A percentile compares a stretch with the other conserved stretches of the same genome.
Evolutionary conservation across 2,888 invertebrate species (phyloP).

Genomic region (Pristionchus japonicus): DNA sequence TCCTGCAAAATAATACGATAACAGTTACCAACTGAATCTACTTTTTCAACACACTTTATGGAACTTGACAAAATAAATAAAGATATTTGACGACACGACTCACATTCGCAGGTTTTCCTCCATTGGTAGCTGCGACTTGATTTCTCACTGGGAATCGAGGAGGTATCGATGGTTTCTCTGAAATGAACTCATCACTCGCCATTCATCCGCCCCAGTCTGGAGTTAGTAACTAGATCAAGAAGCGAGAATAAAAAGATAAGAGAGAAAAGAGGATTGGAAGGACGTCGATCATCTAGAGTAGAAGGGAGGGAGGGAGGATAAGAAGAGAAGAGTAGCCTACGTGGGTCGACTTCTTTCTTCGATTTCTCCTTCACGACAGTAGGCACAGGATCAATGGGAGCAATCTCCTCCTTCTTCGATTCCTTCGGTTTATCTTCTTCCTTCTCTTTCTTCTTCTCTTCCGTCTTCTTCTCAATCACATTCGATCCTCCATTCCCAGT

Average conservation of each 20-base stretch:
- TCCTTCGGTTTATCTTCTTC: slow-evolving; percentile 21
- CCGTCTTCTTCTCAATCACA: not conserved
- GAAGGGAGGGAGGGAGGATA: too few relatives aligned
- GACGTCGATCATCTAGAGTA: not conserved
- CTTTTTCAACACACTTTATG: not conserved
- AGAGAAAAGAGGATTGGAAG: not conserved
- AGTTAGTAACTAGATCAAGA: not conserved
- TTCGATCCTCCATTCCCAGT: not conserved
- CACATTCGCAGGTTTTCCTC: not conserved
- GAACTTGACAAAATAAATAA: not conserved
- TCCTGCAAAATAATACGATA: not conserved
- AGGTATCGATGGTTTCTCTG: not conserved
- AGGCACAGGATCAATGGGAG: not conserved
- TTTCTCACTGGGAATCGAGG: slow-evolving; percentile 12
- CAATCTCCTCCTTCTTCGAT: slow-evolving; percentile 19
- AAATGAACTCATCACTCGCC: not conserved
- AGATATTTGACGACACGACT: not conserved
- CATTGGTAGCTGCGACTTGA: not conserved
- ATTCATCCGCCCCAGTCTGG: not conserved
- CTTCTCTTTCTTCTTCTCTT: slow-evolving; percentile 33
- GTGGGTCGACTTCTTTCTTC: not conserved
- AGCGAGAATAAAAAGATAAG: not conserved
- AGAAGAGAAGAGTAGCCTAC: not conserved
- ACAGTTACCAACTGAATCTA: too few relatives aligned
- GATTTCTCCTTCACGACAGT: not conserved